These are phyloP conservation scores for Pseudomyrmex pallidus DNA, from an alignment of 1,140 invertebrate genomes.

Conservation along the genomic window DNA sequence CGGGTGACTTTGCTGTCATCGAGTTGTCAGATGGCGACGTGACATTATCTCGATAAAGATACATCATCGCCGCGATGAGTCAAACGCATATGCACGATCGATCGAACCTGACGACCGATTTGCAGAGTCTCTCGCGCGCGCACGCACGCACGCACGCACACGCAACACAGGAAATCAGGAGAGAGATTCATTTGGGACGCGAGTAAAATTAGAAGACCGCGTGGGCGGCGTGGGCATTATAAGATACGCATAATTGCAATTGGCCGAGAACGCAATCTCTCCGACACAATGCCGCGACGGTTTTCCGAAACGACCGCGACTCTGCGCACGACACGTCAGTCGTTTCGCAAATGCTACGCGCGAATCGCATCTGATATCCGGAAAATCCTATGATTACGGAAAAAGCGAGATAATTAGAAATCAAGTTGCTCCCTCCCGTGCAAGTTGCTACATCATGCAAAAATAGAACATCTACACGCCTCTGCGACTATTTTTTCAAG, in stretches of 20 bases:
- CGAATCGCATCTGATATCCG: not conserved
- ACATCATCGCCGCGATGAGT: constrained; percentile 30
- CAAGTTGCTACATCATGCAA: no score
- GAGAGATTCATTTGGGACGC: constrained; percentile 62
- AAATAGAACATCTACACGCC: not conserved
- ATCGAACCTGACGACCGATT: constrained; percentile 33
- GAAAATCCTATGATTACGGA: not conserved
- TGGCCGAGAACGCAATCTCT: constrained; percentile 51
- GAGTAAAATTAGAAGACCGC: constrained; percentile 77
- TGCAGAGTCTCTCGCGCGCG: constrained; percentile 6
- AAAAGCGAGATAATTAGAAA: not conserved
- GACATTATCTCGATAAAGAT: constrained; percentile 29
- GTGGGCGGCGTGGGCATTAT: constrained; percentile 68
- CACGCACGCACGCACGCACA: constrained; percentile 8
- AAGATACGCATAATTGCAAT: constrained; percentile 76
- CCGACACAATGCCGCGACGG: constrained; percentile 63
- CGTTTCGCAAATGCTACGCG: not conserved
- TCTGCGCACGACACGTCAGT: constrained; percentile 62
- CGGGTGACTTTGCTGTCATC: not conserved
- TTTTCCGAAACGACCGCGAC: constrained; percentile 67
- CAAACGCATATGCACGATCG: not conserved
- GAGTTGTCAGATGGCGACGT: constrained; percentile 9
- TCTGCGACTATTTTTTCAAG: no score
- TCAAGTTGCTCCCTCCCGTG: not conserved
- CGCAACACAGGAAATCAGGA: constrained; percentile 68